Base-by-base conservation (phyloP, 2,888 invertebrate species). In the Lottia gigantea region DNA sequence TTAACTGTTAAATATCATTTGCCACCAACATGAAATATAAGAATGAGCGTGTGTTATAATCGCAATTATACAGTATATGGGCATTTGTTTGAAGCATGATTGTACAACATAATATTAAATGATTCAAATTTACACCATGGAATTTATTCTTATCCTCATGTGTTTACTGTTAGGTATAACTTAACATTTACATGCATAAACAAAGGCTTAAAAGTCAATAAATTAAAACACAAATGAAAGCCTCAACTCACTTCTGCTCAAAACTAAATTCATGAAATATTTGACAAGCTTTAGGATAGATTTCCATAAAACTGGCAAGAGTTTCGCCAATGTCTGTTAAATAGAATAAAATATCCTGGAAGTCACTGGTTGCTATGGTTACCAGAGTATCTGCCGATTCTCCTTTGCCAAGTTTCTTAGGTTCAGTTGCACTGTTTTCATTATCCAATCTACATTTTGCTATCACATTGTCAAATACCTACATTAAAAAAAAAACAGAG, bases 321-420 rank as follows among this genome's bases (percentile, higher is more conserved):
- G 93, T 93, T 82, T 92, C 91, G 0, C 92, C 91, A 16, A 92
- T 92, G 83, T 95, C 95, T 70, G 93, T 84, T 49, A 94, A 85
- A 80, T 93, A 93, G 61, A 93, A 85, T 0, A 93, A 90, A 46
- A 94, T 85, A 84, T 95, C 94, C 75, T 91, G 91, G n/a, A 93
- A 82, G 16, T 84, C 82, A 26, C 70, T 62, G 15, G 81, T 79
- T 71, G 85, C 80, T 71, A 87, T 81, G 62, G 80, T 66, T 49
- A 77, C 76, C 47, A 87, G 80, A 16, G 71, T 25, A 16, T 68
- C 67, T 25, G 68, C 70, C 7, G 65, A 71, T 47, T 46, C 67
- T 4, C 61, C 69, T 14, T 72, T 64, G 19, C 64, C 64, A 46
- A 86, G 77, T 72, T 84, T 85, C 73, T 83, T 79, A 2, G 85